Evolutionary conservation across 2,797 vertebrate genomes (phyloP), one percentile per base, ranked within the genome.

Genomic region (Oryzias dopingdopingensis): DNA sequence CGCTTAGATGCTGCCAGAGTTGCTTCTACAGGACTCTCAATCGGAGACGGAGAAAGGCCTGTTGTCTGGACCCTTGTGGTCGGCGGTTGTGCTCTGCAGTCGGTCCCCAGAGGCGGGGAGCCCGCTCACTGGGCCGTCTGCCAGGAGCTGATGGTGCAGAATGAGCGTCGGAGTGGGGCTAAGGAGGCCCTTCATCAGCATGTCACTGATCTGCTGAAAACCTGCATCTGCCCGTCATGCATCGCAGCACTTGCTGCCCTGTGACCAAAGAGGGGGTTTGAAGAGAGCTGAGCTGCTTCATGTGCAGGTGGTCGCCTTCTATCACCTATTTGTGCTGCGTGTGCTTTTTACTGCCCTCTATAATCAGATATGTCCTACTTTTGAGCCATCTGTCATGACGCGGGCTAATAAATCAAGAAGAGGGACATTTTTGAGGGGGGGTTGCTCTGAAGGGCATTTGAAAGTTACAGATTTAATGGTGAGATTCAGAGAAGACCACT

Each of bases 121-220:
- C 59, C 59, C 29, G 40, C 62, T 70, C 40, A 0, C 59, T 75
- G 40, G 77, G 72, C 79, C 65, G 54, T 1, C 56, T 58, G 78
- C 76, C 81, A 80, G 79, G 18, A 18, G 22, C 62, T 15, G 15
- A 60, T 75, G 80, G 81, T 76, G 71, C 70, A 56, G 29, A 46
- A 12, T 12, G 45, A 52, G 56, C 77, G 76, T 77, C 59, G 53
- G 70, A 80, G 72, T 59, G 67, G 68, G 71, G 61, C 78, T 74
- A 77, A 86, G 72, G 77, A 76, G 16, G 23, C 55, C 80, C 90
- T 88, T 88, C 85, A 86, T 83, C 86, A 51, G 62, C 62, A 59
- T 77, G 75, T 79, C 84, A 70, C 65, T 40, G 66, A 72, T 80
- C 63, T 85, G 83, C 72, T 86, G 82, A 86, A 85, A 82, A 74